Evolutionary conservation across 2,888 invertebrate genomes (phyloP).

Genomic region (Arenicola marina): DNA sequence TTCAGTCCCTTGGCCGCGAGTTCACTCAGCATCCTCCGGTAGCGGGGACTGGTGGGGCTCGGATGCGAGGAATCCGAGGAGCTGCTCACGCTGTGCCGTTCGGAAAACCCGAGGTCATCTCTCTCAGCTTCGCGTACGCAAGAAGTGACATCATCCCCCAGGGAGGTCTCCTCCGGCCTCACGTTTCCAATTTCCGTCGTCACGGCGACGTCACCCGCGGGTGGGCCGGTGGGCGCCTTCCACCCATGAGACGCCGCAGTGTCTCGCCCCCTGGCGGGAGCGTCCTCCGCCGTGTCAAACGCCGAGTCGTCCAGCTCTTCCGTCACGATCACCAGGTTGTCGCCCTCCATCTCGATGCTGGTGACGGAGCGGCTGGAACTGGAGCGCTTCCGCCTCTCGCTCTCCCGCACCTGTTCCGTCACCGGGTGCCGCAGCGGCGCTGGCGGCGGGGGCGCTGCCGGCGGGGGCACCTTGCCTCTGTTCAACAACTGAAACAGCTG

Average conservation of each 20-base stretch:
- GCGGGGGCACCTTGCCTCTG: neutral
- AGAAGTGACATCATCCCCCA: no score
- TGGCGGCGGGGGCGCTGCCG: neutral
- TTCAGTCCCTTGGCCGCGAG: constrained; percentile 13
- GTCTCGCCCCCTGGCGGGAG: neutral
- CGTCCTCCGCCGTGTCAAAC: constrained; percentile 3
- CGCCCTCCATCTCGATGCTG: constrained; percentile 61
- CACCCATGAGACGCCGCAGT: neutral
- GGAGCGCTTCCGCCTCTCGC: constrained; percentile 28
- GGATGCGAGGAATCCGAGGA: constrained; percentile 47
- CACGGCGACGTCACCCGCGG: neutral
- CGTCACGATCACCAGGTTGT: constrained; percentile 57
- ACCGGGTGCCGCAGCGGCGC: constrained; percentile 45
- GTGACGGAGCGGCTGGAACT: constrained; percentile 38
- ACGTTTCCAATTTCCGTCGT: neutral
- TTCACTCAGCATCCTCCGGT: constrained; percentile 37
- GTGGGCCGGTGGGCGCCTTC: neutral
- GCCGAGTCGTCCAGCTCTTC: constrained; percentile 28
- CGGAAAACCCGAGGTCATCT: no score
- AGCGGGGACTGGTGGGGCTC: constrained; percentile 40
- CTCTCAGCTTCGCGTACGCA: no score
- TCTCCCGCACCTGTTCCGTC: constrained; percentile 33
- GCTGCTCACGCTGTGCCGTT: constrained; percentile 40
- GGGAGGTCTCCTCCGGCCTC: neutral
- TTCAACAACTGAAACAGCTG: constrained; percentile 6